Base-by-base conservation (phyloP, 2,888 invertebrate genomes). In the Junonia oenone region DNA sequence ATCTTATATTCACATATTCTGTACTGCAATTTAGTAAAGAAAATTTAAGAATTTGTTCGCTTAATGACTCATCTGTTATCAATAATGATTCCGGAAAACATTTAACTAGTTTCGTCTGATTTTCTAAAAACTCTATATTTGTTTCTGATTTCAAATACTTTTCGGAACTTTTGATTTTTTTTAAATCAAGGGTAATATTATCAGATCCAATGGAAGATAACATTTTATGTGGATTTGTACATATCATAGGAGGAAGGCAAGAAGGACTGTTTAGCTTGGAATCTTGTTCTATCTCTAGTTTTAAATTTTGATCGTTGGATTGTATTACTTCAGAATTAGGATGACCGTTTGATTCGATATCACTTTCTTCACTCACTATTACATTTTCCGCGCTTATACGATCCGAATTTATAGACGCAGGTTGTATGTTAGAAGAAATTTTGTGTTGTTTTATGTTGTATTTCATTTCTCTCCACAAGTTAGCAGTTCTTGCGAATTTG, bases 241-340 rank as follows among this genome's bases (percentile, higher is more conserved):
- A 65, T 35, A 83, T 66, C 50, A 52, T 53, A n/a, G 62, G 37
- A 33, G 81, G 85, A 45, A 80, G 68, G 61, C 64, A 61, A 9
- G 62, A 9, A 35, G 56, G 31, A 19, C 60, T 59, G 2, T 38
- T 55, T 8, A 54, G 17, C 51, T 63, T 62, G 4, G 53, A 53
- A 45, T 69, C 68, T 22, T 43, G 51, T 14, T 65, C 69, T n/a
- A 55, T 50, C 31, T 69, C 63, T 6, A 56, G 35, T 58, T 63
- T 68, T 9, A 55, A 47, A 8, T 47, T 6, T 11, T 46, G 2
- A 3, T 63, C 61, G 46, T 61, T 60, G 47, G 64, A 60, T 46
- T 63, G 58, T 27, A 64, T 31, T 22, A 61, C 61, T 70, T 81
- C 82, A 52, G 84, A 80, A 63, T 85, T 85, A 3, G 71, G 81